These are phyloP conservation scores for Fulmarus glacialis DNA, from an alignment of 2,113 vertebrate species.

Conservation along the genomic window DNA sequence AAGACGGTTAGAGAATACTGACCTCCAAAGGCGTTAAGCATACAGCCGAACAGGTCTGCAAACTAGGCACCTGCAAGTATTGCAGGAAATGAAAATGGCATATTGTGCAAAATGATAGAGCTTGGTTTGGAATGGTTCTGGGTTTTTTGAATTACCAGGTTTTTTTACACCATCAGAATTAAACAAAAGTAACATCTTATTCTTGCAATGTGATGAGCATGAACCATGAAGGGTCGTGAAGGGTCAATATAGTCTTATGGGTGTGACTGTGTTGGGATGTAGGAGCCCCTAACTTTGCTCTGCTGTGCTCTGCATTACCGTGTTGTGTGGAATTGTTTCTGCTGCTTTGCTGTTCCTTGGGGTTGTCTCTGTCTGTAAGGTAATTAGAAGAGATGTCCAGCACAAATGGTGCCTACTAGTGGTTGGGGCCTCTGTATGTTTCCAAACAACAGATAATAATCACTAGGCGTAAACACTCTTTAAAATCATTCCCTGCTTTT, in stretches of 20 bases:
- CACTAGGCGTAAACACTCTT: background rate
- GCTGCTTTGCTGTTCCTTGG: background rate
- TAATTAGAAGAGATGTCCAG: background rate
- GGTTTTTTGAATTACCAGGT: background rate
- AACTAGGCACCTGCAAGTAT: too few species aligned
- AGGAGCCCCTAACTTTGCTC: background rate
- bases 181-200: background rate
- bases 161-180: background rate
- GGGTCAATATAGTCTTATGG: accelerated
- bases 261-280: background rate
- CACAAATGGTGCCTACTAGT: background rate
- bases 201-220: background rate
- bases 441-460: background rate
- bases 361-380: background rate
- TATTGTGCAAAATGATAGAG: background rate
- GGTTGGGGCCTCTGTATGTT: too few species aligned
- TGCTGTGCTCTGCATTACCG: background rate
- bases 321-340: background rate
- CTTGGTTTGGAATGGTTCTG: background rate
- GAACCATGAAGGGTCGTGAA: accelerated
- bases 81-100: too few species aligned
- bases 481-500: too few species aligned
- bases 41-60: too few species aligned
- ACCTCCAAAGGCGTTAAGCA: too few species aligned
- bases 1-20: too few species aligned